Percentiles rank a stretch among this genome's conserved stretches.
phyloP scores from a whole-genome alignment of 2,113 vertebrate species.

The Chamaetylas fuelleborni region DNA sequence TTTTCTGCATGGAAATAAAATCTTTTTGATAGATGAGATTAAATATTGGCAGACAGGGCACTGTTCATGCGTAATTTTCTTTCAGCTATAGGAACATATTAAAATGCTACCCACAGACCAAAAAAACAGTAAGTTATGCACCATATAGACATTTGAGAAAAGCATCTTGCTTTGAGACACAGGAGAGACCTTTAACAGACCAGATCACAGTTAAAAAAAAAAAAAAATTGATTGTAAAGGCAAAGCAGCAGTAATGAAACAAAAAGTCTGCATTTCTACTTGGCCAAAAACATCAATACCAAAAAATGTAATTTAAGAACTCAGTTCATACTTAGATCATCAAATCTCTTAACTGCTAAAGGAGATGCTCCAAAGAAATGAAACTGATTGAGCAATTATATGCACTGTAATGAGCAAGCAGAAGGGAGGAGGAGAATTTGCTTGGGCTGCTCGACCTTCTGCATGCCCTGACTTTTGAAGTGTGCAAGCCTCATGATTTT shows the following conservation, averaged over 20 bases:
- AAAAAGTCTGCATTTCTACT: neutral
- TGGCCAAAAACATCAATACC: neutral
- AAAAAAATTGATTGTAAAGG: neutral
- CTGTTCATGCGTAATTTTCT: neutral
- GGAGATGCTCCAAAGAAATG: neutral
- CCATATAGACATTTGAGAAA: neutral
- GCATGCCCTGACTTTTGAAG: neutral
- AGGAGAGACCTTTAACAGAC: neutral
- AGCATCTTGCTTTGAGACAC: neutral
- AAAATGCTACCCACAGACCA: neutral
- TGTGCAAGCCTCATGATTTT: neutral
- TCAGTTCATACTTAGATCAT: neutral
- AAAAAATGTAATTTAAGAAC: neutral
- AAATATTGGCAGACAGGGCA: neutral
- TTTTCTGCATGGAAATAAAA: neutral
- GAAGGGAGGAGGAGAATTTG: neutral
- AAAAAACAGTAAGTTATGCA: neutral
- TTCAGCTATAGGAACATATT: neutral
- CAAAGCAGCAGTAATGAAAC: neutral
- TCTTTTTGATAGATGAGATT: neutral
- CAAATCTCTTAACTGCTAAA: neutral
- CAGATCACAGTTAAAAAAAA: neutral
- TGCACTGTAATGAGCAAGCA: neutral
- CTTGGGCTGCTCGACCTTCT: neutral
- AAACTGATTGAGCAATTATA: conserved; percentile 1